Evolutionary conservation across 2,888 invertebrate genomes (phyloP).

Genomic region (Cephus nigrinus): DNA sequence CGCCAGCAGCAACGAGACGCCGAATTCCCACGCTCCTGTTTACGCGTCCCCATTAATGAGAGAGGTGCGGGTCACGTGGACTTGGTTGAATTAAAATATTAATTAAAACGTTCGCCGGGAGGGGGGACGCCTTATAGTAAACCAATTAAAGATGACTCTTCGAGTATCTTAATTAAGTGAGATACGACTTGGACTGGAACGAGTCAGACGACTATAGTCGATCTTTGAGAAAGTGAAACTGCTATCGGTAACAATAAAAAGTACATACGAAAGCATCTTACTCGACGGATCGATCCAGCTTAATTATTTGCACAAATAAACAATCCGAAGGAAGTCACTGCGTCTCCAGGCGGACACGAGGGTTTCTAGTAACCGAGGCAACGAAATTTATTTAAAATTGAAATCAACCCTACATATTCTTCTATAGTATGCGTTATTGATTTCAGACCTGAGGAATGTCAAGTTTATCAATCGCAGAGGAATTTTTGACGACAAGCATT

Average conservation of each 20-base stretch:
- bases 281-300: background rate
- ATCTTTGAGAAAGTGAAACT: background rate
- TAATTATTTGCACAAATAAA: background rate
- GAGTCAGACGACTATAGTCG: background rate
- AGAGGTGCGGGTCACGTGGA: background rate
- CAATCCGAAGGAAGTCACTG: background rate
- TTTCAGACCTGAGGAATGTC: background rate
- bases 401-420: background rate
- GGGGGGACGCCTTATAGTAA: constrained; percentile 12
- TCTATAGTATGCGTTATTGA: background rate
- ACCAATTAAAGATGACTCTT: constrained; percentile 24
- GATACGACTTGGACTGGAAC: constrained; percentile 1
- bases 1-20: background rate
- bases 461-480: background rate
- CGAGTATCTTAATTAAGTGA: constrained; percentile 16
- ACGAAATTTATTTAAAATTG: background rate
- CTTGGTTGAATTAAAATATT: constrained; percentile 21
- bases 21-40: background rate
- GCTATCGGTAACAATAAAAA: background rate
- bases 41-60: constrained; percentile 5
- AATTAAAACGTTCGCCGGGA: constrained; percentile 17
- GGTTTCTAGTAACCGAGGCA: background rate
- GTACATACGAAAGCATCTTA: background rate
- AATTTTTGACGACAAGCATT: background rate
- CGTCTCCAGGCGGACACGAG: background rate